These are phyloP conservation scores for Drosophila aff. DNA, from an alignment of 1,140 invertebrate genomes.

Conservation along the genomic window DNA sequence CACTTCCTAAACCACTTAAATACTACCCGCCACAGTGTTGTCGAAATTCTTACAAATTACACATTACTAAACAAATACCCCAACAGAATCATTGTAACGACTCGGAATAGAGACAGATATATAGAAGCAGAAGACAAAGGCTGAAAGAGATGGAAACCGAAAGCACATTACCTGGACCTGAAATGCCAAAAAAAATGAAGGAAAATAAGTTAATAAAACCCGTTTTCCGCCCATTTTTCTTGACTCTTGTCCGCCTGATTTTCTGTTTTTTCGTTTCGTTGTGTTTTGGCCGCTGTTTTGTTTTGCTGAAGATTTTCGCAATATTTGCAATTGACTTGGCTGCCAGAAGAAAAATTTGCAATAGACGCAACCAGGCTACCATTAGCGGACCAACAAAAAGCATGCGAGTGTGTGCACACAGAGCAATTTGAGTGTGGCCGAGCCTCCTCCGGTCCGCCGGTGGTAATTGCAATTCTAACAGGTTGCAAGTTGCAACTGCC, in stretches of 20 bases:
- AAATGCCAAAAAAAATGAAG: conserved; percentile 14
- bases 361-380: conserved; percentile 62
- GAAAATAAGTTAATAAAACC: conserved; percentile 50
- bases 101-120: conserved; percentile 3
- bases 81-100: conserved; percentile 57
- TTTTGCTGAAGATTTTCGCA: conserved; percentile 77
- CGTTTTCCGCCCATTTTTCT: conserved; percentile 55
- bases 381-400: conserved; percentile 60
- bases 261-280: conserved; percentile 20
- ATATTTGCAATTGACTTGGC: conserved; percentile 69
- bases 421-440: conserved; percentile 50
- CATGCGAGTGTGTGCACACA: conserved; percentile 48
- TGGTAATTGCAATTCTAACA: conserved; percentile 57
- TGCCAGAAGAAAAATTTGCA: conserved; percentile 62
- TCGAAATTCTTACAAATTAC: conserved; percentile 25
- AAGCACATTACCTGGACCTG: conserved; percentile 38
- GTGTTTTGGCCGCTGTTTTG: conserved; percentile 55
- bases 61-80: conserved; percentile 40
- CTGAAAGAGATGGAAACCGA: conserved; percentile 38
- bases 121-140: conserved; percentile 30
- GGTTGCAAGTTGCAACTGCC: conserved; percentile 47
- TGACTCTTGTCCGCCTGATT: conserved; percentile 38
- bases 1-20: conserved; percentile 25
- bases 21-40: conserved; percentile 9
- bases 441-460: conserved; percentile 30